phyloP scores from a whole-genome alignment of 2,888 invertebrate genomes.

The Pemphredon lugubris region DNA sequence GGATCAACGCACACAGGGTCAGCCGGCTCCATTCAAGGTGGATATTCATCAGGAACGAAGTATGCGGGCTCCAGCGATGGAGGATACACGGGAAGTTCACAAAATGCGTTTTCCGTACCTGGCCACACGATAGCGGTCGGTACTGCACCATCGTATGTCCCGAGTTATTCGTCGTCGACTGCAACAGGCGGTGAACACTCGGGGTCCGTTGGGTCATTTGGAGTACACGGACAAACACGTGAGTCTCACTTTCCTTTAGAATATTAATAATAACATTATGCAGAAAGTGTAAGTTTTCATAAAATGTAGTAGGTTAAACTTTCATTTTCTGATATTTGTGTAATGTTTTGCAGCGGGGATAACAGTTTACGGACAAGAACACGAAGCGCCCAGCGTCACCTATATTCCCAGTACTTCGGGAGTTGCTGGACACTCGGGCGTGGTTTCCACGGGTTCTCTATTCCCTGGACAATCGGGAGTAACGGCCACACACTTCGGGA shows the following conservation, averaged over 20 bases:
- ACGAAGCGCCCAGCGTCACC: conserved; percentile 9
- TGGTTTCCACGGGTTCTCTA: background rate
- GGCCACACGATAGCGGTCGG: no score
- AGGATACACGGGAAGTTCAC: conserved; percentile 36
- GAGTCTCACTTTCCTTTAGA: conserved; percentile 9
- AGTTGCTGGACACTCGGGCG: background rate
- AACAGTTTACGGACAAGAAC: conserved; percentile 6
- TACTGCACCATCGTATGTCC: no score
- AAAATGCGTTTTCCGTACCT: no score
- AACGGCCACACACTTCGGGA: conserved; percentile 15
- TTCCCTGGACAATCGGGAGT: conserved; percentile 15
- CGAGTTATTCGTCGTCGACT: conserved; percentile 4
- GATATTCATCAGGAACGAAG: conserved; percentile 15
- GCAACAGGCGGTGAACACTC: conserved; percentile 13
- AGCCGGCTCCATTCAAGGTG: conserved; percentile 15
- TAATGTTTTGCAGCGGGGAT: conserved; percentile 26
- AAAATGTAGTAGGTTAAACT: background rate
- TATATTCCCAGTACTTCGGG: conserved; percentile 18
- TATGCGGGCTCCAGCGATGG: conserved; percentile 21
- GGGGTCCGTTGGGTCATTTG: conserved; percentile 18
- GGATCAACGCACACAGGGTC: no score
- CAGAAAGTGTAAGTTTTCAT: no score
- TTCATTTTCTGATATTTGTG: background rate
- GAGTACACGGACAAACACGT: conserved; percentile 19
- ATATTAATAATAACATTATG: no score